Conservation (phyloP, 2,888 invertebrate species). For the Ditula angustiorana region DNA sequence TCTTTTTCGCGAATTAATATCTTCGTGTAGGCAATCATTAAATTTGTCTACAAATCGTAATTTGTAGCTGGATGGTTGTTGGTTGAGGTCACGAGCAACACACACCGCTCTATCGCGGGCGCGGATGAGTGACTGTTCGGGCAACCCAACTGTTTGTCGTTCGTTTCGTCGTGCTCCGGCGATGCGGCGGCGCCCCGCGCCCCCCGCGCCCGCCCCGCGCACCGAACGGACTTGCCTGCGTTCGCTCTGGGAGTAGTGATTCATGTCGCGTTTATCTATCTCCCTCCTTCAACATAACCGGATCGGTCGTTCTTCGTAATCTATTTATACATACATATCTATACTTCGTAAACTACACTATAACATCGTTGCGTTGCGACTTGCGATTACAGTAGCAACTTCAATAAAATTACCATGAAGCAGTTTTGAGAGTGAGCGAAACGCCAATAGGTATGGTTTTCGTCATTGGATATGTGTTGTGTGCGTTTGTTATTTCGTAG, state of each 20-base stretch:
- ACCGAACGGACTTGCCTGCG: slow-evolving; percentile 67
- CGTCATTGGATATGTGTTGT: not conserved
- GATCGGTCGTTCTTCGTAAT: slow-evolving; percentile 84
- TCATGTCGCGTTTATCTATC: slow-evolving; percentile 85
- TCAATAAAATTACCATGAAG: slow-evolving; percentile 41
- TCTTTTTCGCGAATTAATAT: slow-evolving; percentile 60
- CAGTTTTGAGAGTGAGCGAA: slow-evolving; percentile 42
- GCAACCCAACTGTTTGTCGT: slow-evolving; percentile 58
- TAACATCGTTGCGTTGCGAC: slow-evolving; percentile 48
- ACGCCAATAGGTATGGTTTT: slow-evolving; percentile 14
- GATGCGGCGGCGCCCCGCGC: slow-evolving; percentile 62
- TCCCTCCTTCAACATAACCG: slow-evolving; percentile 84
- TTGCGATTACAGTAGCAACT: slow-evolving; percentile 55
- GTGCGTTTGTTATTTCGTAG: not conserved
- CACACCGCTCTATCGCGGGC: slow-evolving; percentile 65
- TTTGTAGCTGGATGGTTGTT: slow-evolving; percentile 54
- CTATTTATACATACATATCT: slow-evolving; percentile 82
- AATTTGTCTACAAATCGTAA: slow-evolving; percentile 61
- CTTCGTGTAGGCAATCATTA: slow-evolving; percentile 56
- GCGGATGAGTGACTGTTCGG: slow-evolving; percentile 80
- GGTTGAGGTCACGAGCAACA: slow-evolving; percentile 61
- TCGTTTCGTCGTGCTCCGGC: slow-evolving; percentile 75
- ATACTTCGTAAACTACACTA: slow-evolving; percentile 78
- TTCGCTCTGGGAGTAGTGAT: slow-evolving; percentile 80
- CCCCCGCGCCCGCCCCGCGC: slow-evolving; percentile 58